Conservation (phyloP, 2,113 vertebrate genomes). For the Martes martes region DNA sequence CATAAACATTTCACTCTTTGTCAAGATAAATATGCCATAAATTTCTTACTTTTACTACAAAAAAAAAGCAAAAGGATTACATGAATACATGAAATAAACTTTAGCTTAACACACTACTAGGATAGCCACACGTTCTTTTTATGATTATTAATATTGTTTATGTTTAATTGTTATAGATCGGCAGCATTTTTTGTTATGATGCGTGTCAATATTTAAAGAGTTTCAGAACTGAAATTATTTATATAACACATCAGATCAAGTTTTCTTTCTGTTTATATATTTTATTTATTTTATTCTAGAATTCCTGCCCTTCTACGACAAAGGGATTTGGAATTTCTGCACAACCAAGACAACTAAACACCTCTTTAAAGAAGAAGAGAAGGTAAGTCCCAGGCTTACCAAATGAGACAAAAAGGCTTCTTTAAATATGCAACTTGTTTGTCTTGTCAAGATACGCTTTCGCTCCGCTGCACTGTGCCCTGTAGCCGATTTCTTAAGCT, state of each 20-base stretch:
- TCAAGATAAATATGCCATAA: background rate
- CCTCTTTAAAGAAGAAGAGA: background rate
- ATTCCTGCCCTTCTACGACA: background rate
- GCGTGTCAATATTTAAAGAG: background rate
- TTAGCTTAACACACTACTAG: background rate
- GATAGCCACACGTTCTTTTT: background rate
- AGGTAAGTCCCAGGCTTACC: constrained; percentile 51
- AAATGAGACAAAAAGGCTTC: background rate
- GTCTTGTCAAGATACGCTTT: background rate
- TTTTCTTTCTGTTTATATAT: background rate
- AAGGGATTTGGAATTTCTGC: constrained; percentile 8
- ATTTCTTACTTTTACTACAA: background rate
- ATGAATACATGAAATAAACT: background rate
- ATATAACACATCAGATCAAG: background rate
- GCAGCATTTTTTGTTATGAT: background rate
- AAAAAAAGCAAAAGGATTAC: background rate
- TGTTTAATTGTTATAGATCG: background rate
- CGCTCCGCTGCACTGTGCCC: fast-evolving
- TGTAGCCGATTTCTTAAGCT: background rate
- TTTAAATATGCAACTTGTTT: background rate
- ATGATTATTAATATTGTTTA: background rate
- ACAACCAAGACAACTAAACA: background rate
- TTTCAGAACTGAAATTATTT: background rate
- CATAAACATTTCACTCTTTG: background rate
- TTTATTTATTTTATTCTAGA: constrained; percentile 50